These are phyloP conservation scores for Hemiscyllium ocellatum DNA, from an alignment of 2,113 vertebrate genomes.

Conservation along the genomic window DNA sequence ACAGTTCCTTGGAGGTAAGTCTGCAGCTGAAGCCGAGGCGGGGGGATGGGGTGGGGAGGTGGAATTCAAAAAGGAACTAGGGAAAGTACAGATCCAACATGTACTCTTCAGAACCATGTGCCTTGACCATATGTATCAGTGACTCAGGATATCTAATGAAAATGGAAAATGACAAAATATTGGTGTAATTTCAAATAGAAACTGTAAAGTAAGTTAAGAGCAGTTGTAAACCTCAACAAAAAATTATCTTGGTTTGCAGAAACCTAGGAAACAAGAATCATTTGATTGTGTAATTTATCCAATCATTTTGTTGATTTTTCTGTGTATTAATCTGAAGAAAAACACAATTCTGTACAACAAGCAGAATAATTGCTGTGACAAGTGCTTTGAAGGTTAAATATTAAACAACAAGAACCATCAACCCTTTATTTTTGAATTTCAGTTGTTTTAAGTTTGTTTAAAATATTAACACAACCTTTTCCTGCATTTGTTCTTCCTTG, in stretches of 20 bases:
- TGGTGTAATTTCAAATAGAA: neutral
- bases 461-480: conserved; percentile 1
- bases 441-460: neutral
- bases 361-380: neutral
- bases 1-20: too few species aligned
- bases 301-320: too few species aligned
- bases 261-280: neutral
- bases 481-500: conserved; percentile 18
- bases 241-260: neutral
- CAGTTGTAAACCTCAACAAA: neutral
- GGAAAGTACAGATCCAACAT: too few species aligned
- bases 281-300: neutral
- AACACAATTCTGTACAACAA: too few species aligned
- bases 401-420: neutral
- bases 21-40: too few species aligned
- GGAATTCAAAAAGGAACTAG: too few species aligned
- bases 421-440: neutral
- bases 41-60: too few species aligned
- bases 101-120: too few species aligned
- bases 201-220: neutral
- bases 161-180: neutral
- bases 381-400: neutral
- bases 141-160: neutral
- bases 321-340: neutral
- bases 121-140: too few species aligned